Evolutionary conservation across 2,797 vertebrate species (phyloP), one percentile per base, ranked within the genome.

Genomic region (Callimico goeldii): DNA sequence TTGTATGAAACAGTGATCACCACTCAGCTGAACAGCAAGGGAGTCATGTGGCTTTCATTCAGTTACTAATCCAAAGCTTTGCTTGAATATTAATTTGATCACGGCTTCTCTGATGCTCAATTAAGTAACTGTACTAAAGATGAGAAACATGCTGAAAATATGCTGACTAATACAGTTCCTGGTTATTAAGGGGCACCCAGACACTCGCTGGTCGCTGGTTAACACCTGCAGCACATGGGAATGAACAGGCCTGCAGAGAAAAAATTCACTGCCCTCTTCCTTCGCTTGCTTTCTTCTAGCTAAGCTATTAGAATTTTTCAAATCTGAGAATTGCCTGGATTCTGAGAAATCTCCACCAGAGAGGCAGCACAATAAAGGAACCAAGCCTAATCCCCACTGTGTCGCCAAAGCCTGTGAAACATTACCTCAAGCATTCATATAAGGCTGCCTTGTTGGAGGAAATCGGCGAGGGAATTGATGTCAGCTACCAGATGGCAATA

Each of bases 401-500:
- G 4, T 55, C 82, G 6, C 83, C 57, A 46, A 67, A 88, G 41
- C 81, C 48, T 92, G 73, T 83, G 67, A 67, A 93, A 76, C 36
- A 14, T 90, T 93, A 33, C 82, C 9, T 24, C 28, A 33, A 95
- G 73, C 28, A 2, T 67, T 94, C 88, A 19, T 61, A 46, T n/a
- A 64, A 75, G 93, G 43, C 82, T 67, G 88, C 80, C 83, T 89
- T 85, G 67, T 64, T 88, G 92, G 88, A 88, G 91, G 26, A 89
- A 94, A 76, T 36, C 14, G 19, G 90, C 5, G 2, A 96, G 90
- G 97, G 93, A 91, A 87, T 93, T 93, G 89, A 88, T 93, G 89
- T 96, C 96, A 94, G 96, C 46, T 72, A 67, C 94, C 96, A 97
- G 97, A 96, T 96, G 97, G 98, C 48, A 61, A 43, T 2, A 82